A percentile compares a stretch with the other conserved stretches of the same genome.
phyloP scores from a whole-genome alignment of 2,113 vertebrate species.

The Gila orcuttii region DNA sequence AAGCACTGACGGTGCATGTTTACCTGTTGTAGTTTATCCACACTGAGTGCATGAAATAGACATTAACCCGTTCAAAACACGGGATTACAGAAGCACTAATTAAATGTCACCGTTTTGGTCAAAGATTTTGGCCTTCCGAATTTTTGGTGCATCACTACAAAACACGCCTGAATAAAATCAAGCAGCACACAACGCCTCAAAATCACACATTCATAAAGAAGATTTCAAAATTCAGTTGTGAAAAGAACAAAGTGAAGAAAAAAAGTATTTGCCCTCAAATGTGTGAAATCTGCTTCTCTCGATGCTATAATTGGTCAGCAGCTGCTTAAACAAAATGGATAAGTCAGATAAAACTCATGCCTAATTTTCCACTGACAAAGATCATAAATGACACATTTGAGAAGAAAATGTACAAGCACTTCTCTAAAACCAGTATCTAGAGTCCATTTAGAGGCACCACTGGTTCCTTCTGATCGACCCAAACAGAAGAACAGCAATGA shows the following conservation, averaged over 20 bases:
- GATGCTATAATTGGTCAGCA: conserved; percentile 67
- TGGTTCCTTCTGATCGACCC: conserved; percentile 17
- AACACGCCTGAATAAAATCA: not conserved
- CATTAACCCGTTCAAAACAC: not conserved
- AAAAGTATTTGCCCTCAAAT: not conserved
- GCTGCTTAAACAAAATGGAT: conserved; percentile 65
- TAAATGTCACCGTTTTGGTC: not conserved
- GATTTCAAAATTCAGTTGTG: not conserved
- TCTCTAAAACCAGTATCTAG: conserved; percentile 63
- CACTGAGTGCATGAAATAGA: no score
- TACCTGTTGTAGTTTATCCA: not conserved
- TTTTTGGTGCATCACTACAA: not conserved
- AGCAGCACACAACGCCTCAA: not conserved
- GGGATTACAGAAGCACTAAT: not conserved
- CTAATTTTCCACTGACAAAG: conserved; percentile 63
- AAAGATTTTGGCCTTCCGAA: not conserved
- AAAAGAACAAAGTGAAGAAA: not conserved
- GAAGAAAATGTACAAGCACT: conserved; percentile 67
- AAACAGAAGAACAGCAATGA: conserved; percentile 15
- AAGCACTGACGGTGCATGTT: not conserved
- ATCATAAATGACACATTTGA: conserved; percentile 70
- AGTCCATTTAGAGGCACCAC: conserved; percentile 64
- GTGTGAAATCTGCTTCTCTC: conserved; percentile 55
- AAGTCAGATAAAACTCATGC: conserved; percentile 62
- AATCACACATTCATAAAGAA: not conserved